Evolutionary conservation across 2,888 invertebrate species (phyloP), one percentile per base, ranked within the genome.

Genomic region (Drosophila paranaensis): DNA sequence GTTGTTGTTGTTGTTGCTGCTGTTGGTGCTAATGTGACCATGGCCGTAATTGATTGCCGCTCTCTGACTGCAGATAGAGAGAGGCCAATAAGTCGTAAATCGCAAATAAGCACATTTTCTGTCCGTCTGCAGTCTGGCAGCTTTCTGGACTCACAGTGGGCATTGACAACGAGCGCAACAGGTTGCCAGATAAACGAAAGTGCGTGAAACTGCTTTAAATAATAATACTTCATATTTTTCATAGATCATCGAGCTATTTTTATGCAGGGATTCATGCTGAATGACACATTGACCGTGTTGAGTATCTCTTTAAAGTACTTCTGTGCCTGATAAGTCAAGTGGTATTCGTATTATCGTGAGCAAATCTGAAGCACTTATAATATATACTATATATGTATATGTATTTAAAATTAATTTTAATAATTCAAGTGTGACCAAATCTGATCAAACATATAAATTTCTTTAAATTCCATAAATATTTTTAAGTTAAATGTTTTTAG

Each of bases 21-120:
- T n/a, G n/a, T 30, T 79, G 63, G 33, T 62, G 58, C 61, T 71
- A 65, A 72, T 57, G 66, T 67, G 88, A 74, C 83, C 83, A 77
- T 84, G 83, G 85, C 83, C 83, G 80, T 80, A 88, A 84, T 84
- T 84, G 82, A 81, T 84, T 81, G 72, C 39, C 65, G 57, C 69
- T 77, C 77, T 61, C 61, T 46, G 65, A 63, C 58, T 68, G 46
- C 64, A 76, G 73, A 77, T 68, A 71, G 63, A 62, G 65, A 60
- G 71, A 48, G 37, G 8, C 57, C 54, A 48, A 61, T 43, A 56
- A 58, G 58, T 77, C 51, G 37, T 42, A 46, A 48, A 54, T 48
- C 58, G 58, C 39, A 39, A 33, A 42, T 48, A 46, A 48, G 35
- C 25, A 45, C n/a, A 35, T 35, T 43, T 73, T 39, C 54, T 73